phyloP scores from a whole-genome alignment of 2,113 vertebrate genomes.

The Grantiella picta region DNA sequence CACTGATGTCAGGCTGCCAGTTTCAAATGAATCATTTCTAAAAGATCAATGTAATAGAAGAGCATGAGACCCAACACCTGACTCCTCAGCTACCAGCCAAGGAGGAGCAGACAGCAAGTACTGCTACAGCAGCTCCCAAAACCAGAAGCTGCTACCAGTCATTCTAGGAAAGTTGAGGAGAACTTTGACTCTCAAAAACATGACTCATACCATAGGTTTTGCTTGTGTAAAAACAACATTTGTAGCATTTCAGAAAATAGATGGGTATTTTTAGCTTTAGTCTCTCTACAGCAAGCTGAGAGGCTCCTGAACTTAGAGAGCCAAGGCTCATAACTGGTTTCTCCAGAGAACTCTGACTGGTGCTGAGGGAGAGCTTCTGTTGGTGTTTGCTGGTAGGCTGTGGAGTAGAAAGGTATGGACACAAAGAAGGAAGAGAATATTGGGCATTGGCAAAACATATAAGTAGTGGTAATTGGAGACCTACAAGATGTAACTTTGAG shows the following conservation, averaged over 20 bases:
- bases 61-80: neutral
- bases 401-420: neutral
- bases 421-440: neutral
- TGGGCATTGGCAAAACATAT: neutral
- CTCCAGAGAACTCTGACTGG: neutral
- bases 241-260: neutral
- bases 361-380: neutral
- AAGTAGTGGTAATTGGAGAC: neutral
- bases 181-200: neutral
- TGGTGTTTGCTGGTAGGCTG: neutral
- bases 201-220: neutral
- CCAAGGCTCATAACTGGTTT: neutral
- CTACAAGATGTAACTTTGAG: neutral
- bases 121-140: neutral
- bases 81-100: neutral
- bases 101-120: neutral
- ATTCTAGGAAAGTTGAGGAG: neutral
- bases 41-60: neutral
- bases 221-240: neutral
- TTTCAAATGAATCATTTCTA: neutral
- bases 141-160: neutral
- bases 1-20: neutral
- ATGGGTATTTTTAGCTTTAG: neutral
- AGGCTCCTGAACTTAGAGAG: neutral
- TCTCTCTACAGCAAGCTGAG: neutral